A percentile compares a stretch with the other conserved stretches of the same genome.
These are phyloP conservation scores for Aphelinus atriplicis DNA, from an alignment of 1,140 invertebrate species.

Conservation along the genomic window DNA sequence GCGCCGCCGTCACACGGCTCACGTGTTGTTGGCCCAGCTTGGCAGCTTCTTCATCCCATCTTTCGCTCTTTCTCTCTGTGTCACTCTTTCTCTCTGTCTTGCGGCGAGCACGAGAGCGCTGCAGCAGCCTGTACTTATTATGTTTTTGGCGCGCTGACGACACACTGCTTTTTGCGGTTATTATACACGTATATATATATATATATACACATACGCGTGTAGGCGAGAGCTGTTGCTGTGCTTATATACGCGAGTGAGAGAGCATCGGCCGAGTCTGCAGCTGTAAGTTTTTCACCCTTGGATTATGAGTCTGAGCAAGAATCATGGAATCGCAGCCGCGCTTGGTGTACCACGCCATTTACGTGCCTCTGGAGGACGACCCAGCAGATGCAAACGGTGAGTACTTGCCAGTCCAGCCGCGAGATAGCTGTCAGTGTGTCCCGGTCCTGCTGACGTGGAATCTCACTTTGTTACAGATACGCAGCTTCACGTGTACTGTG, in stretches of 20 bases:
- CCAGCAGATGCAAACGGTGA: slow-evolving; percentile 39
- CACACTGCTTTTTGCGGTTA: too few relatives aligned
- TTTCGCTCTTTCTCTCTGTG: too few relatives aligned
- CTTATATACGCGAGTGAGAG: not conserved
- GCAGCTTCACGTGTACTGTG: slow-evolving; percentile 69
- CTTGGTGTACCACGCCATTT: slow-evolving; percentile 54
- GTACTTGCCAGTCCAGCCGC: not conserved
- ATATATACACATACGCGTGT: too few relatives aligned
- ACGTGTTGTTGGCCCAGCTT: not conserved
- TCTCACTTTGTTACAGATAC: not conserved
- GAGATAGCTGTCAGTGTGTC: too few relatives aligned
- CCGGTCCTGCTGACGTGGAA: too few relatives aligned
- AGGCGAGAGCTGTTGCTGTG: too few relatives aligned
- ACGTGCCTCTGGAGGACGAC: slow-evolving; percentile 49
- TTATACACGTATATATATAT: too few relatives aligned
- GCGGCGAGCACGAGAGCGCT: not conserved
- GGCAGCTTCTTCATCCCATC: too few relatives aligned
- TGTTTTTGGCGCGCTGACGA: not conserved
- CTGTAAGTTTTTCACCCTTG: too few relatives aligned
- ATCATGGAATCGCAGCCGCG: slow-evolving; percentile 20
- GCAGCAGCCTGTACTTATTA: not conserved
- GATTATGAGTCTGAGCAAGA: slow-evolving; percentile 21
- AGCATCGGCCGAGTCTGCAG: not conserved
- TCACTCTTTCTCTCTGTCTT: not conserved
- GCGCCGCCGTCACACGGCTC: not conserved